Base-by-base conservation (phyloP, 2,888 invertebrate genomes). In the Dendrolimus pini region DNA sequence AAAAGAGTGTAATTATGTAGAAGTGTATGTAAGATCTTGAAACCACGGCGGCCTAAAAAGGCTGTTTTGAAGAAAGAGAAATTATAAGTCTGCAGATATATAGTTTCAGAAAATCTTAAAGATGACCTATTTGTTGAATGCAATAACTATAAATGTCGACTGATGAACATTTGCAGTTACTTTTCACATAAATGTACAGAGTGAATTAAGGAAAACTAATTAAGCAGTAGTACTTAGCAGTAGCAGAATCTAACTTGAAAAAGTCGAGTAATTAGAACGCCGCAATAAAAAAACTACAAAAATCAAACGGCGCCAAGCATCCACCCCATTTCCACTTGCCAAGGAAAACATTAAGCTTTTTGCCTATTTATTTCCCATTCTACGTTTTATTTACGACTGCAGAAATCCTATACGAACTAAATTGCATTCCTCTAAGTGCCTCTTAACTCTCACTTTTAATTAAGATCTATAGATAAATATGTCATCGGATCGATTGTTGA, bases 251-350 rank as follows among this genome's bases (percentile, higher is more conserved):
- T 56, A 63, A 66, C 56, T 67, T 62, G 42, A 41, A 67, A 59
- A 65, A 66, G 59, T 61, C 60, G 63, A 61, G 67, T 67, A 71
- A 70, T 73, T 74, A 71, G 64, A 62, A 58, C 56, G 61, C 58
- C 61, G 55, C 60, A 66, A 54, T 54, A 54, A 54, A 71, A 67
- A 65, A 66, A 66, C 59, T 58, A 67, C 56, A 53, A 69, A 66
- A 60, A 64, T 67, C 59, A 62, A 59, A 55, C 61, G 63, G 65
- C 69, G 67, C 65, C 71, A 47, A 12, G 65, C 63, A 53, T 41
- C 53, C 52, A 52, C 52, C 47, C 18, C n/a, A 52, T 41, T 52
- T 54, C 7, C 52, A 52, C 54, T 12, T n/a, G 41, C 54, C 57
- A 57, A 47, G 12, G 41, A 54, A 54, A 56, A 41, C 53, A 53